Conservation (phyloP, 2,113 vertebrate genomes). For the Bubo bubo region DNA sequence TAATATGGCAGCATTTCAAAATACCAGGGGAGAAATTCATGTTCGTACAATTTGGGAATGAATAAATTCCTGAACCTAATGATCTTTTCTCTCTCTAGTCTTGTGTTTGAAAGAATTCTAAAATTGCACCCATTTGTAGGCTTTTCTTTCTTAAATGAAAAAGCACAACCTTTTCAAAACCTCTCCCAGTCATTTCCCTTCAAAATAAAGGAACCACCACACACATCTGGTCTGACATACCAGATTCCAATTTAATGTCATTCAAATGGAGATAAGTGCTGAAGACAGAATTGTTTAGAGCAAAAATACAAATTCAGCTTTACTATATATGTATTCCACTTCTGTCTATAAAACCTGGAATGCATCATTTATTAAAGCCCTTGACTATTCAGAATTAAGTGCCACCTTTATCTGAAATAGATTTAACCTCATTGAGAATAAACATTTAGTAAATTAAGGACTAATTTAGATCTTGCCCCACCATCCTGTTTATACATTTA, state of each 20-base stretch:
- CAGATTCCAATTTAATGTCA: not conserved
- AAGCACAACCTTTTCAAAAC: slow-evolving; percentile 9
- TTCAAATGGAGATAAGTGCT: slow-evolving; percentile 15
- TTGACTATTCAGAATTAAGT: not conserved
- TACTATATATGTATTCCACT: not conserved
- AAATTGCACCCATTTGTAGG: not conserved
- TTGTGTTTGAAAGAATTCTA: not conserved
- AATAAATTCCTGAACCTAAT: not conserved
- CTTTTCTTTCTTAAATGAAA: not conserved
- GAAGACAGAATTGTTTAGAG: not conserved
- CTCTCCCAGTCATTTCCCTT: not conserved
- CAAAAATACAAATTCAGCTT: slow-evolving; percentile 12
- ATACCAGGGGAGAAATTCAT: not conserved
- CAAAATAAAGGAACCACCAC: not conserved
- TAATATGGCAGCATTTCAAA: not conserved
- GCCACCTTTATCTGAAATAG: not conserved
- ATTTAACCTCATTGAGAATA: not conserved
- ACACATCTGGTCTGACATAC: not conserved
- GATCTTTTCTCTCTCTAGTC: not conserved
- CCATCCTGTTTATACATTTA: not conserved
- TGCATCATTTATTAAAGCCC: not conserved
- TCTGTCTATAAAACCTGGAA: not conserved
- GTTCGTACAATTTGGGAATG: not conserved
- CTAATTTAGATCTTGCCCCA: not conserved
- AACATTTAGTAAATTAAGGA: not conserved